Conservation (phyloP, 2,797 vertebrate genomes). For the Odontamblyopus rebecca region DNA sequence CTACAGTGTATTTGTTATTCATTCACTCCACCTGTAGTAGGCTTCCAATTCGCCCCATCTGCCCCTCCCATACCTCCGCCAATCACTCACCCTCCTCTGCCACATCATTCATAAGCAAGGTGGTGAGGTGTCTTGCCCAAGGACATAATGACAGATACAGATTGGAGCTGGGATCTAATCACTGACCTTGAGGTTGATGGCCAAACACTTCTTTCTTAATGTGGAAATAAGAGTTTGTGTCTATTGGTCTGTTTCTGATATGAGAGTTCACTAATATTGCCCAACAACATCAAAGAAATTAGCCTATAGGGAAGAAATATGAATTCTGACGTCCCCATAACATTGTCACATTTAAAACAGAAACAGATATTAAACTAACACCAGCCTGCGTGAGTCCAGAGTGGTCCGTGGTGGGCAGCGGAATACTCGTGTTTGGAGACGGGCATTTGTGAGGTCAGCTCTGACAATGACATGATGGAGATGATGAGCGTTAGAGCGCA, state of each 20-base stretch:
- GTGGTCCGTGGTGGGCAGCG: neutral
- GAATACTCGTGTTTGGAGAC: conserved; percentile 24
- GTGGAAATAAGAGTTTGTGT: neutral
- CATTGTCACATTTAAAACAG: neutral
- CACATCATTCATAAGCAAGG: neutral
- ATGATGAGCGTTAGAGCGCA: conserved; percentile 34
- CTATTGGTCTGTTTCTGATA: neutral
- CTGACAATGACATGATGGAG: conserved; percentile 48
- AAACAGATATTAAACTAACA: neutral
- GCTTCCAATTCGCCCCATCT: too few species aligned
- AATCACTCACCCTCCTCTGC: too few species aligned
- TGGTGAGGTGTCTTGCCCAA: neutral
- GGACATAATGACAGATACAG: neutral
- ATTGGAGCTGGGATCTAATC: neutral
- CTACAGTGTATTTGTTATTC: too few species aligned
- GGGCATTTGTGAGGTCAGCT: conserved; percentile 27
- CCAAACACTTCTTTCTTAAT: neutral
- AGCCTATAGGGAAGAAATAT: too few species aligned
- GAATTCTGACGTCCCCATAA: neutral
- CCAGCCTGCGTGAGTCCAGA: conserved; percentile 1
- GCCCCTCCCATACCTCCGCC: too few species aligned
- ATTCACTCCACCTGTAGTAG: too few species aligned
- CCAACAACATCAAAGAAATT: neutral
- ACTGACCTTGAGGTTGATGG: neutral
- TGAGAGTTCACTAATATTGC: neutral